Base-by-base conservation (phyloP, 2,797 vertebrate genomes). In the Amblyopsis hoosieri region DNA sequence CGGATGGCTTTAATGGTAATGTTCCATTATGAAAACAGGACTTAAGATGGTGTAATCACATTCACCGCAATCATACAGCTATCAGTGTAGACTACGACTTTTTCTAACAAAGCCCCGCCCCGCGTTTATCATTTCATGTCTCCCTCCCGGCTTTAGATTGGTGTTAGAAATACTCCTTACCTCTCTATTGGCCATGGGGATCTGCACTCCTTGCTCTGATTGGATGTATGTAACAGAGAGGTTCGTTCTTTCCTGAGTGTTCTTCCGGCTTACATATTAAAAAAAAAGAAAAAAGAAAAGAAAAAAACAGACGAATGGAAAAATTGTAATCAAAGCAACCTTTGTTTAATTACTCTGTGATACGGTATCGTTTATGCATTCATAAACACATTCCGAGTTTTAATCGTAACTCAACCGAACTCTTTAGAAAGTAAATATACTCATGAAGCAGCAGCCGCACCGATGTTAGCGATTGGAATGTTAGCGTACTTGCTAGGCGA, bases 271-370 rank as follows among this genome's bases (percentile, higher is more conserved):
- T 91, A 84, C 76, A 87, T 91, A 84, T 77, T 82, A 69, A 89
- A 84, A 82, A 76, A 82, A 87, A 89, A 87, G 0, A 37, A 37
- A 37, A 57, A 53, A 62, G 66, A 64, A 75, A 59, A 72, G 61
- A 70, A 60, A 87, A 91, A 82, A 83, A 86, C 90, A 91, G 85
- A 88, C 91, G 89, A 85, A 90, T 92, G 90, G 90, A 89, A 90
- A 90, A 88, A 80, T 72, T 80, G 64, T 83, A 83, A 89, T 86
- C 88, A 71, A 74, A 90, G 75, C 72, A 70, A 87, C 71, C 45
- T 69, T 58, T 82, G 65, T 71, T 15, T 67, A 66, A 47, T 78
- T 70, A 81, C 62, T 81, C 61, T 31, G 12, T 42, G 31, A 76
- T 74, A 91, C 81, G 90, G 90, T 88, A 88, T 87, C 5, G 31